These are phyloP conservation scores for Microctenopoma stevenorrisi DNA, from an alignment of 2,797 vertebrate species.

Conservation along the genomic window DNA sequence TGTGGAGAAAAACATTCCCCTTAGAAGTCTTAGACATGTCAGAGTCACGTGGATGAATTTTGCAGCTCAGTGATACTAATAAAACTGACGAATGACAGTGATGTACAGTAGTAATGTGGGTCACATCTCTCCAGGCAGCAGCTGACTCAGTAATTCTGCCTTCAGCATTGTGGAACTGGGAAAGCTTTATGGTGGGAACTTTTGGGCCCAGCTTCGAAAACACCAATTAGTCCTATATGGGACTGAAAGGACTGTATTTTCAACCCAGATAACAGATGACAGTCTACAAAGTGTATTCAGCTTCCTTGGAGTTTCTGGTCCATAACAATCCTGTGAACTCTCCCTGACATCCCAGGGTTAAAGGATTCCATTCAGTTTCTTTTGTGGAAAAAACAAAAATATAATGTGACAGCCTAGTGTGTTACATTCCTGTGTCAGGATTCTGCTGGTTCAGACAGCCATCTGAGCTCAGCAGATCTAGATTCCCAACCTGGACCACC, in stretches of 20 bases:
- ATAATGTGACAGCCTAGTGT: neutral
- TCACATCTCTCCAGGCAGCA: neutral
- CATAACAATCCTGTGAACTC: neutral
- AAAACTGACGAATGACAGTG: neutral
- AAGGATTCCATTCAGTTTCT: constrained; percentile 13
- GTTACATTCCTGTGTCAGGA: constrained; percentile 33
- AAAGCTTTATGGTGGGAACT: neutral
- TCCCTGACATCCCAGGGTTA: neutral
- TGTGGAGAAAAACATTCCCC: no score
- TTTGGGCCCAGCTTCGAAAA: no score
- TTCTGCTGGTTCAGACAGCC: constrained; percentile 24
- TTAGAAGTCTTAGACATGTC: neutral
- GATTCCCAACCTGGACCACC: constrained; percentile 52
- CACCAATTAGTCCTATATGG: no score
- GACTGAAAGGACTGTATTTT: neutral
- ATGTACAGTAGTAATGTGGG: neutral
- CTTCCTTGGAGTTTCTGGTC: neutral
- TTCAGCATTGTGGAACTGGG: neutral
- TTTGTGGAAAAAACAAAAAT: constrained; percentile 2
- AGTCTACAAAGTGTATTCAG: neutral
- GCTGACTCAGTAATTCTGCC: neutral
- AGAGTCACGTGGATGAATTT: neutral
- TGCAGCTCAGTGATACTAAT: neutral
- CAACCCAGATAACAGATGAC: neutral
- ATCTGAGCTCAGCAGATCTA: constrained; percentile 35